Evolutionary conservation across 1,140 invertebrate genomes (phyloP).

Genomic region (Eurosta solidaginis): DNA sequence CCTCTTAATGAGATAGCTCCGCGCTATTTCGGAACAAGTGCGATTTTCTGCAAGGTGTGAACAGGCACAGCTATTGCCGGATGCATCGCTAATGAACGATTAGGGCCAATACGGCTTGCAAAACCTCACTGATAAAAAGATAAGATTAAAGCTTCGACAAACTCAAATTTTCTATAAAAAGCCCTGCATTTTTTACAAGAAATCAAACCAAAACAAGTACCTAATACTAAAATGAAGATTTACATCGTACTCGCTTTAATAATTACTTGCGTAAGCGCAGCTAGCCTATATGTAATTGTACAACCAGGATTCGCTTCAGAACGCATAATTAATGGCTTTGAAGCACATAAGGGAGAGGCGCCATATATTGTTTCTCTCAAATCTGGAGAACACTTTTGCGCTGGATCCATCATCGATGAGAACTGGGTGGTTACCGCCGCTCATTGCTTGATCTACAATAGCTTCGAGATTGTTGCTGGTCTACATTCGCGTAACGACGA

Average conservation of each 20-base stretch:
- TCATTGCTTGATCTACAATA: conserved; percentile 41
- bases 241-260: conserved; percentile 45
- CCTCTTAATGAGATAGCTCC: too few species aligned
- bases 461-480: conserved; percentile 39
- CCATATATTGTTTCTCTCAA: conserved; percentile 54
- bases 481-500: conserved; percentile 56
- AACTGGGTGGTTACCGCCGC: conserved; percentile 45
- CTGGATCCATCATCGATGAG: conserved; percentile 36
- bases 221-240: conserved; percentile 42
- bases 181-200: not conserved
- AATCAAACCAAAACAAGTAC: conserved; percentile 4
- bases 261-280: conserved; percentile 38
- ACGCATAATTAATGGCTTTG: conserved; percentile 57
- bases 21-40: too few species aligned
- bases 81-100: too few species aligned
- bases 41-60: too few species aligned
- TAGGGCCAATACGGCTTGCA: not conserved
- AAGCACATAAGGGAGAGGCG: conserved; percentile 45
- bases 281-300: conserved; percentile 35
- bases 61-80: too few species aligned
- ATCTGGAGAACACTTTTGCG: conserved; percentile 43
- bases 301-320: conserved; percentile 47
- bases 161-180: conserved; percentile 25
- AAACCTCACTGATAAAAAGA: not conserved
- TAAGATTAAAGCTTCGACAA: not conserved